Conservation (phyloP, 2,113 vertebrate species). For the Dascyllus trimaculatus region DNA sequence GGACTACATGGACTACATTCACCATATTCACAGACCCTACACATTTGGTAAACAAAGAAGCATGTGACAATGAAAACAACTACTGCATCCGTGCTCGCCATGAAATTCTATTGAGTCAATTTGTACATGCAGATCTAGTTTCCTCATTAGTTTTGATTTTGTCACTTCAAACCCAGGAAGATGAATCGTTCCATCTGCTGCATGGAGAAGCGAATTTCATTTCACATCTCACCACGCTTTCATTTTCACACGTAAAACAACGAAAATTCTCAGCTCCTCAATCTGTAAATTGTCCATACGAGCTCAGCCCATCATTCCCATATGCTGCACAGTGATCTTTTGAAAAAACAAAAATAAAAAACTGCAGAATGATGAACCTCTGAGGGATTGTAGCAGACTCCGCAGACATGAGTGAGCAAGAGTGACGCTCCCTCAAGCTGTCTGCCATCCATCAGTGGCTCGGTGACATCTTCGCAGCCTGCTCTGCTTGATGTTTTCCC, state of each 20-base stretch:
- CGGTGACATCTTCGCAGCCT: constrained; percentile 37
- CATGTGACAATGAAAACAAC: constrained; percentile 7
- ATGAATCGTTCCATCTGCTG: constrained; percentile 71
- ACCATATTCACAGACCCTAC: neutral
- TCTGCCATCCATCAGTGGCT: constrained; percentile 59
- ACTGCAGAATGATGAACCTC: constrained; percentile 40
- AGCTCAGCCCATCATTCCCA: constrained; percentile 16
- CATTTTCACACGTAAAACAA: constrained; percentile 38
- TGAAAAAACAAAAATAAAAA: neutral
- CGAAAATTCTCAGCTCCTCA: constrained; percentile 8
- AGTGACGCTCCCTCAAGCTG: constrained; percentile 57
- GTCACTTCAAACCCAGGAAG: constrained; percentile 70
- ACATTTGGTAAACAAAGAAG: neutral
- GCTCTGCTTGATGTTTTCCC: constrained; percentile 40
- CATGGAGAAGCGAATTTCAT: constrained; percentile 18
- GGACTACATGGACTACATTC: neutral
- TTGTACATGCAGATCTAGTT: constrained; percentile 66
- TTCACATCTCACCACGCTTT: constrained; percentile 45
- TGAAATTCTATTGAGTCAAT: constrained; percentile 51
- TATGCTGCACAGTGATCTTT: constrained; percentile 27
- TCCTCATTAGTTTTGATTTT: constrained; percentile 75
- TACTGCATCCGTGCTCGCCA: neutral
- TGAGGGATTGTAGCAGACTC: constrained; percentile 56
- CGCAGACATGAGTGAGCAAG: constrained; percentile 59
- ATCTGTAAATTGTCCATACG: constrained; percentile 38